Percentiles rank a stretch among this genome's conserved stretches.
Evolutionary conservation across 64 coral and sea anemone species (phyloP).

Genomic region (Montipora foliosa): DNA sequence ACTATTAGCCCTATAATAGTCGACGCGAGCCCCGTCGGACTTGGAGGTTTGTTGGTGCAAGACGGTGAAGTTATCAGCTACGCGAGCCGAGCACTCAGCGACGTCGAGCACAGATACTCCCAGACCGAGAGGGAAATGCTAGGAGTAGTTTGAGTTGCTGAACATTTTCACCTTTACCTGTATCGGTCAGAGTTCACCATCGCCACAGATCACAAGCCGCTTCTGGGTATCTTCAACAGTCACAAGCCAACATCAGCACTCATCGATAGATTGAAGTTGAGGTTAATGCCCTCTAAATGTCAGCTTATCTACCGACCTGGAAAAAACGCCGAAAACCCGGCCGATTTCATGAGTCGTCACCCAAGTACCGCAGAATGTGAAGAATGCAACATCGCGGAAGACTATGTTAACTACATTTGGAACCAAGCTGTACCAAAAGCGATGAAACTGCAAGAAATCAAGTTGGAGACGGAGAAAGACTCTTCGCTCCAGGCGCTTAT

Average conservation of each 20-base stretch:
- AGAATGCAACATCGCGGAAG: slow-evolving; percentile 54
- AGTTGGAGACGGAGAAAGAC: slow-evolving; percentile 13
- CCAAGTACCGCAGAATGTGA: slow-evolving; percentile 1
- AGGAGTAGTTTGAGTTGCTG: slow-evolving; percentile 33
- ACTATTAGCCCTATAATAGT: neutral
- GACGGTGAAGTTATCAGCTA: slow-evolving; percentile 74
- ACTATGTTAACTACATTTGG: slow-evolving; percentile 51
- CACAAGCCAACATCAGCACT: slow-evolving; percentile 19
- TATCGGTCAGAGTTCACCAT: slow-evolving; percentile 68
- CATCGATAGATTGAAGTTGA: slow-evolving; percentile 46
- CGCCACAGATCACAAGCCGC: slow-evolving; percentile 67
- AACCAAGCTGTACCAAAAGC: no score
- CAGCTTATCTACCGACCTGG: slow-evolving; percentile 29
- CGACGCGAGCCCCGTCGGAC: slow-evolving; percentile 59
- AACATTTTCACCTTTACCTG: slow-evolving; percentile 74
- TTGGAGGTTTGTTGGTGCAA: slow-evolving; percentile 54
- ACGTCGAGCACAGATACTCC: slow-evolving; percentile 75
- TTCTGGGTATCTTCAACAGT: slow-evolving; percentile 74
- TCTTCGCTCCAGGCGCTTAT: slow-evolving; percentile 24
- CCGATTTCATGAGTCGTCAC: slow-evolving; percentile 82
- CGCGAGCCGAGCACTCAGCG: slow-evolving; percentile 74
- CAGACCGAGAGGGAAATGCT: slow-evolving; percentile 82
- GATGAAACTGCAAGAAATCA: slow-evolving; percentile 7
- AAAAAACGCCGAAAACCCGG: slow-evolving; percentile 57
- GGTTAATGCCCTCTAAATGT: slow-evolving; percentile 59